A percentile compares a stretch with the other conserved stretches of the same genome.
These are phyloP conservation scores for Morus bassanus DNA, from an alignment of 2,797 vertebrate genomes.

Conservation along the genomic window DNA sequence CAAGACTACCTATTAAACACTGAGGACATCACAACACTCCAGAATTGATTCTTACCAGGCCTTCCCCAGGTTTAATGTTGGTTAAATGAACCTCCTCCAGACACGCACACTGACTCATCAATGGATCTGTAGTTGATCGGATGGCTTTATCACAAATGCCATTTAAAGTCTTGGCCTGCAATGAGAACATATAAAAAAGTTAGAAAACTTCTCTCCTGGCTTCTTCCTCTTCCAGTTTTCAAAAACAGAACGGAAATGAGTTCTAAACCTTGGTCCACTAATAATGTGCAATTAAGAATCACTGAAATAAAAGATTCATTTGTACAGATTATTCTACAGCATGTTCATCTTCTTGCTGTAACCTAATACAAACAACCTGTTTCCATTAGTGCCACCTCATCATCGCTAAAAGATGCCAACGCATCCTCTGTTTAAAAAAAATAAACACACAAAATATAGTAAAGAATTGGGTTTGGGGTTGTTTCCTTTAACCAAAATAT, in stretches of 20 bases:
- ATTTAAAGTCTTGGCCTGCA: slow-evolving; percentile 87
- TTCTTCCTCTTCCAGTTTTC: background rate
- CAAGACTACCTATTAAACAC: background rate
- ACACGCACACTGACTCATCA: slow-evolving; percentile 81
- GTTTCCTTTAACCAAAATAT: background rate
- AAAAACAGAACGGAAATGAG: background rate
- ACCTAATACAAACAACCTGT: background rate
- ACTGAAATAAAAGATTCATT: background rate
- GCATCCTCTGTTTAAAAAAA: background rate
- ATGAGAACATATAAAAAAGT: background rate
- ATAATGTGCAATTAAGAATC: background rate
- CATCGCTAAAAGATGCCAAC: background rate
- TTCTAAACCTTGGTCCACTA: background rate
- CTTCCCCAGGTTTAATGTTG: slow-evolving; percentile 86
- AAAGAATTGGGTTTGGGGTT: accelerated
- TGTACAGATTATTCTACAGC: background rate
- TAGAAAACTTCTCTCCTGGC: background rate
- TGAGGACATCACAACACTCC: background rate
- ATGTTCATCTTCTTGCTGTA: background rate
- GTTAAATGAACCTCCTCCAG: slow-evolving; percentile 89
- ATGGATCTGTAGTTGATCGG: slow-evolving; percentile 80
- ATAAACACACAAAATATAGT: accelerated
- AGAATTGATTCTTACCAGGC: slow-evolving; percentile 83
- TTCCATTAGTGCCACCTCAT: background rate
- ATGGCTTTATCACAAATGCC: slow-evolving; percentile 88